Evolutionary conservation across 2,888 invertebrate genomes (phyloP).

Genomic region (Sarcophaga variegata): DNA sequence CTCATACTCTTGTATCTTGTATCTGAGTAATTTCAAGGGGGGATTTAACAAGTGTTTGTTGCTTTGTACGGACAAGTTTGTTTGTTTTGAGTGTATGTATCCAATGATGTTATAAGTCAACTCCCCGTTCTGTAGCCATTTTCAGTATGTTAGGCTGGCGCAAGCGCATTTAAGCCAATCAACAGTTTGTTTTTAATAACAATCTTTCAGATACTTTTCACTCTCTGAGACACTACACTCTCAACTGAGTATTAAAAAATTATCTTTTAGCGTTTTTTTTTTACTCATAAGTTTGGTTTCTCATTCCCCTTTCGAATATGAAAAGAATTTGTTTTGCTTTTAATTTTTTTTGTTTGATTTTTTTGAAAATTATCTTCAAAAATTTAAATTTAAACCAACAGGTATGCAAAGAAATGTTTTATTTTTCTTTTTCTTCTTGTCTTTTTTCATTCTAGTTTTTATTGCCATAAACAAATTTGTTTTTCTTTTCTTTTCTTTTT

Average conservation of each 20-base stretch:
- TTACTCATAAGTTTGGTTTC: background rate
- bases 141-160: constrained; percentile 79
- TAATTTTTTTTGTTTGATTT: constrained; percentile 28
- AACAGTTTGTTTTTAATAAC: constrained; percentile 77
- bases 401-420: constrained; percentile 43
- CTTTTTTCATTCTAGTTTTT: too few relatives aligned
- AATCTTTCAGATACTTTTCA: constrained; percentile 51
- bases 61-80: constrained; percentile 60
- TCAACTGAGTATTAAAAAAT: too few relatives aligned
- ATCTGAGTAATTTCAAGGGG: constrained; percentile 32
- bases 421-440: background rate
- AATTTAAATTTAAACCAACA: constrained; percentile 52
- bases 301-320: constrained; percentile 3
- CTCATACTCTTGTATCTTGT: too few relatives aligned
- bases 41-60: constrained; percentile 20
- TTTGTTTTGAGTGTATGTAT: constrained; percentile 64
- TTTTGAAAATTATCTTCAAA: constrained; percentile 35
- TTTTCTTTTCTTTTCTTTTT: constrained; percentile 8
- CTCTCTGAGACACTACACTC: too few relatives aligned
- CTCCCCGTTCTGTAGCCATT: constrained; percentile 81
- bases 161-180: constrained; percentile 81
- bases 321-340: constrained; percentile 25
- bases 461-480: background rate
- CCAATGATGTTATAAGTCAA: constrained; percentile 78
- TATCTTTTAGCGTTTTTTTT: background rate